These are phyloP conservation scores for Eilema griseolum DNA, from an alignment of 2,888 invertebrate species.

Conservation along the genomic window DNA sequence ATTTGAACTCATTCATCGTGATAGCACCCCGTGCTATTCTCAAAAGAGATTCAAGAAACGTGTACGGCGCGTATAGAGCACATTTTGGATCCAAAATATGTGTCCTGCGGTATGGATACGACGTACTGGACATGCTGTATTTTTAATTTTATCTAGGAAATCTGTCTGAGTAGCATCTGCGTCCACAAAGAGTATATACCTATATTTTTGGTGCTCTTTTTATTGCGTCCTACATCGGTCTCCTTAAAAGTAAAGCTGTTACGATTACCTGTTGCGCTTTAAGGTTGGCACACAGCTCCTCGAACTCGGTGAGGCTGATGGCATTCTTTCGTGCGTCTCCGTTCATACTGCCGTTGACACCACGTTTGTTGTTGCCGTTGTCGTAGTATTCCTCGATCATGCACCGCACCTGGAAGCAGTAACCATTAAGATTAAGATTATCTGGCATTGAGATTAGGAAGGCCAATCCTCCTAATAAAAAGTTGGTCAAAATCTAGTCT, in stretches of 20 bases:
- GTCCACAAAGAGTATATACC: no score
- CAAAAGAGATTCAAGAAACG: no score
- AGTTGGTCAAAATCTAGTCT: no score
- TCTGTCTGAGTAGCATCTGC: no score
- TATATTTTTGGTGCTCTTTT: neutral
- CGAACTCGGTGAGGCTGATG: constrained; percentile 96
- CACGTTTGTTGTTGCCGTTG: constrained; percentile 75
- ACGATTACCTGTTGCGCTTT: constrained; percentile 92
- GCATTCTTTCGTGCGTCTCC: constrained; percentile 91
- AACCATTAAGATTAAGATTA: neutral
- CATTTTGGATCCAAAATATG: no score
- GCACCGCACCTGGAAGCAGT: constrained; percentile 88
- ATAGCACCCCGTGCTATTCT: no score
- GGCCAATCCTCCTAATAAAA: no score
- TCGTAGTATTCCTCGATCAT: constrained; percentile 94
- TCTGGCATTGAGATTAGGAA: neutral
- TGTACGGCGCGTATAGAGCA: no score
- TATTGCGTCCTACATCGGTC: neutral
- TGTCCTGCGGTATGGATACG: no score
- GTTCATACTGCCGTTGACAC: constrained; percentile 83
- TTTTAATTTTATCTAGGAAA: neutral
- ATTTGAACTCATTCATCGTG: no score
- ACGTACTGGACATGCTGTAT: no score
- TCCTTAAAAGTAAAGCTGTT: neutral
- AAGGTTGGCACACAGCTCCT: constrained; percentile 94